phyloP scores from a whole-genome alignment of 2,888 invertebrate genomes.

The Bugula neritina region DNA sequence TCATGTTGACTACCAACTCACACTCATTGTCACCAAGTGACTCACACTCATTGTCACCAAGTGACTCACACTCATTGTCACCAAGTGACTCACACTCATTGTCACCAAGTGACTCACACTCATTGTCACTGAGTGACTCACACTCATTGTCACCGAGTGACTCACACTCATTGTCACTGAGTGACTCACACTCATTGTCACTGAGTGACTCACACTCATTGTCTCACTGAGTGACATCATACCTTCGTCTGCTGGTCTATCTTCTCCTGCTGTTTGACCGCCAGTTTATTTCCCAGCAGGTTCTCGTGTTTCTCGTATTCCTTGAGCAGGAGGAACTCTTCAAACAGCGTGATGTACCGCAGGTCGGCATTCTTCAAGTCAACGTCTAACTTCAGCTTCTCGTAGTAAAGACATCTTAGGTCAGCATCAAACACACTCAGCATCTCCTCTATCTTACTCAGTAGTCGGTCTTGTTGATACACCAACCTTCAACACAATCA shows the following conservation, averaged over 20 bases:
- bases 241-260: slow-evolving; percentile 51
- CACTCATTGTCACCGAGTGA: no score
- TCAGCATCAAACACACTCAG: slow-evolving; percentile 64
- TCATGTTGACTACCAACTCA: no score
- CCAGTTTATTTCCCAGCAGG: slow-evolving; percentile 46
- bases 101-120: no score
- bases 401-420: slow-evolving; percentile 45
- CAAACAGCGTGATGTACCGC: slow-evolving; percentile 51
- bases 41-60: no score
- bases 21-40: no score
- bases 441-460: slow-evolving; percentile 59
- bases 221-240: no score
- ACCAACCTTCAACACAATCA: slow-evolving; percentile 37
- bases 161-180: no score
- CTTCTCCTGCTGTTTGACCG: slow-evolving; percentile 47
- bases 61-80: no score
- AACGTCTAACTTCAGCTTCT: slow-evolving; percentile 49
- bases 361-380: slow-evolving; percentile 52
- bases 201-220: no score
- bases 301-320: slow-evolving; percentile 53
- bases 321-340: slow-evolving; percentile 52
- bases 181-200: no score
- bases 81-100: no score
- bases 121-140: no score
- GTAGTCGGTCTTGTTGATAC: slow-evolving; percentile 61